A percentile compares a stretch with the other conserved stretches of the same genome.
Conservation (phyloP, 2,113 vertebrate species). For the Pungitius pungitius region DNA sequence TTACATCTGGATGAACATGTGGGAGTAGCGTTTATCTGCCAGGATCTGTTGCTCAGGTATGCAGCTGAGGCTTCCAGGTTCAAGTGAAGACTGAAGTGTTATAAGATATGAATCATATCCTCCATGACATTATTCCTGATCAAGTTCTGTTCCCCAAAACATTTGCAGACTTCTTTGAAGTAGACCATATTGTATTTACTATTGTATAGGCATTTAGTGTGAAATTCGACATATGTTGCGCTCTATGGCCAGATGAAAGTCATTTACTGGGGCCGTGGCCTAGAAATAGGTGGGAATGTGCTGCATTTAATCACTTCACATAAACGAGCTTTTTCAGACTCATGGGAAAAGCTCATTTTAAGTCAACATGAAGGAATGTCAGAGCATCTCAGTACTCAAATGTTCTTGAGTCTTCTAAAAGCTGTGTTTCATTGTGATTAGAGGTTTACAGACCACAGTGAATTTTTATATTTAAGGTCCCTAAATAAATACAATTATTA, state of each 20-base stretch:
- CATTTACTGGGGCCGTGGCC: constrained; percentile 56
- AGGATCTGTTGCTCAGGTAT: constrained; percentile 41
- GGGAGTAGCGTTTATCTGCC: constrained; percentile 9
- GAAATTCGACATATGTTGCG: constrained; percentile 53
- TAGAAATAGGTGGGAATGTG: constrained; percentile 76
- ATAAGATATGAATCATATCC: constrained; percentile 25
- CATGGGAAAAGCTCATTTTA: constrained; percentile 68
- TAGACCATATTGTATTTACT: constrained; percentile 38
- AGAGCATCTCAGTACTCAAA: too few species aligned
- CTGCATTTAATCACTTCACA: constrained; percentile 63
- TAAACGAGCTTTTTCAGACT: constrained; percentile 63
- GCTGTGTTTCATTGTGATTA: background rate
- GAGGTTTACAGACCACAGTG: constrained; percentile 2
- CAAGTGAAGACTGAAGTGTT: constrained; percentile 21
- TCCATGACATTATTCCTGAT: constrained; percentile 27
- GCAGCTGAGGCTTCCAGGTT: constrained; percentile 29
- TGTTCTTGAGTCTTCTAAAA: constrained; percentile 12
- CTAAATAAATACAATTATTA: constrained; percentile 5
- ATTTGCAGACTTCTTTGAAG: constrained; percentile 18
- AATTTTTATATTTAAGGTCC: constrained; percentile 9
- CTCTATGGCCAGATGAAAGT: constrained; percentile 54
- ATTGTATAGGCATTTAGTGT: constrained; percentile 39
- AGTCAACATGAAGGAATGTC: constrained; percentile 74
- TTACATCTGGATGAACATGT: constrained; percentile 11
- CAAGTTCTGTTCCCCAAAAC: constrained; percentile 43